Conservation (phyloP, 2,888 invertebrate genomes). For the Amphipyra berbera region DNA sequence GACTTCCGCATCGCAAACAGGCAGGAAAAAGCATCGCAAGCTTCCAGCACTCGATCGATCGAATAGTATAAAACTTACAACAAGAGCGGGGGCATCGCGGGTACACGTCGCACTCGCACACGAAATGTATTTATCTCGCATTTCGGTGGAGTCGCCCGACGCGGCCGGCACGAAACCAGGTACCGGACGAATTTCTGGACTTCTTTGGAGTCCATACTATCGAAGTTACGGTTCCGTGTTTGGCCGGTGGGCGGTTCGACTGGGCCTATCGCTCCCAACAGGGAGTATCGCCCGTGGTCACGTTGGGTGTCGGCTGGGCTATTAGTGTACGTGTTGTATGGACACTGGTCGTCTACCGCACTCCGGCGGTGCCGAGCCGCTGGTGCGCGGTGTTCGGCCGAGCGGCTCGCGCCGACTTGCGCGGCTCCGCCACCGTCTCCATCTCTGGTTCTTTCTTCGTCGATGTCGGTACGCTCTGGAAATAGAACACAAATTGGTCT, state of each 20-base stretch:
- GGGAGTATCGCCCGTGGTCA: no score
- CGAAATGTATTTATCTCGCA: conserved; percentile 16
- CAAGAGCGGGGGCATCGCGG: conserved; percentile 51
- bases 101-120: conserved; percentile 30
- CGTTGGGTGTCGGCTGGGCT: no score
- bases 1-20: conserved; percentile 2
- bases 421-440: conserved; percentile 64
- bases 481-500: conserved; percentile 1
- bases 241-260: neutral
- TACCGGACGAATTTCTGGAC: neutral
- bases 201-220: neutral
- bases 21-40: conserved; percentile 24
- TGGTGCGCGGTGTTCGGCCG: conserved; percentile 65
- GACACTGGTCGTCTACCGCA: conserved; percentile 67
- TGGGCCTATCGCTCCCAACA: no score
- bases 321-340: no score
- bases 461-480: conserved; percentile 68
- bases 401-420: conserved; percentile 61
- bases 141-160: conserved; percentile 26
- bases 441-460: conserved; percentile 71
- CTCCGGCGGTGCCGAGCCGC: conserved; percentile 76
- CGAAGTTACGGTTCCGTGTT: neutral
- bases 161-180: conserved; percentile 4
- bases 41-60: conserved; percentile 42
- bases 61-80: conserved; percentile 51